Conservation (phyloP, 1,140 invertebrate species). For the Hyles vespertilio region DNA sequence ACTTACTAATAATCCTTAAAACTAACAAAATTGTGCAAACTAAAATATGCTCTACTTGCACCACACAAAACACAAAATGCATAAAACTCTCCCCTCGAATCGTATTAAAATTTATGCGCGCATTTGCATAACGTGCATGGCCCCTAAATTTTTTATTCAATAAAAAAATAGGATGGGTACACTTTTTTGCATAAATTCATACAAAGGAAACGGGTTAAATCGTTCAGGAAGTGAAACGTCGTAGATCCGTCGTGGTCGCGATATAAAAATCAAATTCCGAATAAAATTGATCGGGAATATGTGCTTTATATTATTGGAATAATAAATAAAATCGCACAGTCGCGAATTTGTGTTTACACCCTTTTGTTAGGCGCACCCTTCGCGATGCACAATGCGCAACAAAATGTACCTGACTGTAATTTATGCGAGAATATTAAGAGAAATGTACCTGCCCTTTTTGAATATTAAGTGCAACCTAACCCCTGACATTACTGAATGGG, state of each 20-base stretch:
- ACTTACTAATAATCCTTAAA: slow-evolving; percentile 56
- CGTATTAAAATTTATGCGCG: slow-evolving; percentile 73
- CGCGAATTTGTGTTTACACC: slow-evolving; percentile 28
- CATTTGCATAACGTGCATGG: slow-evolving; percentile 77
- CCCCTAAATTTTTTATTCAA: slow-evolving; percentile 75
- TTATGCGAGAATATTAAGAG: slow-evolving; percentile 76
- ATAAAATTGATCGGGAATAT: no score
- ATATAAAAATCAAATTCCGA: not conserved
- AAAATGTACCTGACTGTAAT: slow-evolving; percentile 77
- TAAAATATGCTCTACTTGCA: slow-evolving; percentile 32
- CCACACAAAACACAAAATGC: no score
- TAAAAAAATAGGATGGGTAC: slow-evolving; percentile 77
- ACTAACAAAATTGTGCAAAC: slow-evolving; percentile 21
- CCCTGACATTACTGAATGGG: slow-evolving; percentile 73
- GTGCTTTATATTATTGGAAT: slow-evolving; percentile 7
- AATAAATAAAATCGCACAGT: slow-evolving; percentile 34
- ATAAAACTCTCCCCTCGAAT: slow-evolving; percentile 16
- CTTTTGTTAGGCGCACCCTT: slow-evolving; percentile 39
- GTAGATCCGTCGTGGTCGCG: slow-evolving; percentile 39
- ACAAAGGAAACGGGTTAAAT: slow-evolving; percentile 74
- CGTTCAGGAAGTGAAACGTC: slow-evolving; percentile 70
- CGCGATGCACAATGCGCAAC: slow-evolving; percentile 60
- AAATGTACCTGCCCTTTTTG: slow-evolving; percentile 76
- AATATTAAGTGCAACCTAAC: slow-evolving; percentile 77
- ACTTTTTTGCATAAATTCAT: slow-evolving; percentile 76